Percentiles rank a stretch among this genome's conserved stretches.
Evolutionary conservation across 2,888 invertebrate species (phyloP).

Genomic region (Aproaerema taeniolella): DNA sequence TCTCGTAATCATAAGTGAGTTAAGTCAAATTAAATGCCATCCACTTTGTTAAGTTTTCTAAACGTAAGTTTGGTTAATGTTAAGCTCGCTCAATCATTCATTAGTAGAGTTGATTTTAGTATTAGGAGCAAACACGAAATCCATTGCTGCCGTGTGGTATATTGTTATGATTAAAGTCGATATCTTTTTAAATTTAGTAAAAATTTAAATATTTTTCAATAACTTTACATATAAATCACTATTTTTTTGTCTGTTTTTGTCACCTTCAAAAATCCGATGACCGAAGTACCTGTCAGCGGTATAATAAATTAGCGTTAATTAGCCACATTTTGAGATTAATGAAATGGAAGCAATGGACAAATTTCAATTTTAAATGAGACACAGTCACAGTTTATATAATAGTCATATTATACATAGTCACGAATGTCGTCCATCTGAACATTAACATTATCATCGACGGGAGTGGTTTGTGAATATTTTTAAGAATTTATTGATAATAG

Average conservation of each 20-base stretch:
- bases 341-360: slow-evolving; percentile 38
- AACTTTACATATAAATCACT: no score
- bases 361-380: slow-evolving; percentile 50
- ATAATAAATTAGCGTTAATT: slow-evolving; percentile 24
- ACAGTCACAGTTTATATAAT: slow-evolving; percentile 43
- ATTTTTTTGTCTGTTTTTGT: no score
- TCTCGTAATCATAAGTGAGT: slow-evolving; percentile 67
- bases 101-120: slow-evolving; percentile 62
- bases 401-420: slow-evolving; percentile 65
- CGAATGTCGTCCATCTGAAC: slow-evolving; percentile 54
- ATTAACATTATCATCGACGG: slow-evolving; percentile 63
- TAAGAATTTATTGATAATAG: slow-evolving; percentile 55
- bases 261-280: no score
- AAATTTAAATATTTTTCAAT: no score
- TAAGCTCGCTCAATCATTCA: slow-evolving; percentile 75
- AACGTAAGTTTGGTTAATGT: slow-evolving; percentile 50
- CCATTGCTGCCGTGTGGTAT: slow-evolving; percentile 44
- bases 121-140: slow-evolving; percentile 42
- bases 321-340: slow-evolving; percentile 25
- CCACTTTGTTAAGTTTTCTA: slow-evolving; percentile 77
- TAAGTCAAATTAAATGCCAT: slow-evolving; percentile 78
- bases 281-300: no score
- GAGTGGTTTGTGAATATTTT: slow-evolving; percentile 67
- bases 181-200: no score
- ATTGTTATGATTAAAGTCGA: no score